A percentile compares a stretch with the other conserved stretches of the same genome.
phyloP scores from a whole-genome alignment of 2,113 vertebrate species.

The Ariopsis seemanni region DNA sequence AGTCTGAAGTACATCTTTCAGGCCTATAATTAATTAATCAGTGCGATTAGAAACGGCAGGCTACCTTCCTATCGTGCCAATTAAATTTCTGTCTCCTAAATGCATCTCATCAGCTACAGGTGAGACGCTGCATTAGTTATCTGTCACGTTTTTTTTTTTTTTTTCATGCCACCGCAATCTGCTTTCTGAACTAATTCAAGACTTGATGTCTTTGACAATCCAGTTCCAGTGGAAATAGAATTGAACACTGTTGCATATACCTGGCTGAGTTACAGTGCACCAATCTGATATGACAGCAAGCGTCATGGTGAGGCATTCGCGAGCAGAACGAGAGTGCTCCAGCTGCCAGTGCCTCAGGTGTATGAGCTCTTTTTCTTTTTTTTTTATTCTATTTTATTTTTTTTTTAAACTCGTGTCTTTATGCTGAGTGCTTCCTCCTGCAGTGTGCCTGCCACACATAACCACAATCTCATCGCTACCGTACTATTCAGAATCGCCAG shows the following conservation, averaged over 20 bases:
- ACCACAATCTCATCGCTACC: conserved; percentile 28
- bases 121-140: conserved; percentile 44
- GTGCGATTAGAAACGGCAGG: conserved; percentile 53
- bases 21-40: conserved; percentile 56
- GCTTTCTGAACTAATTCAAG: conserved; percentile 31
- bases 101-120: conserved; percentile 44
- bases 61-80: conserved; percentile 46
- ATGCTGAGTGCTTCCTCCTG: conserved; percentile 30
- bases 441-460: conserved; percentile 36
- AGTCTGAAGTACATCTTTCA: conserved; percentile 48
- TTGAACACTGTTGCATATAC: neutral
- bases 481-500: conserved; percentile 8
- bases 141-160: neutral
- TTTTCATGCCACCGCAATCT: neutral
- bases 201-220: conserved; percentile 19
- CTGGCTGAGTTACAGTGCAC: conserved; percentile 13
- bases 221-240: conserved; percentile 23
- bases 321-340: conserved; percentile 6
- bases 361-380: neutral
- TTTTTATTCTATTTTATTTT: neutral
- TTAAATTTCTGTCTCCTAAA: conserved; percentile 53
- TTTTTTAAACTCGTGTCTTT: neutral
- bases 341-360: conserved; percentile 34
- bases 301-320: neutral
- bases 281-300: neutral